A percentile compares a stretch with the other conserved stretches of the same genome.
phyloP scores from a whole-genome alignment of 2,797 vertebrate genomes.

The Clarias fuscus region DNA sequence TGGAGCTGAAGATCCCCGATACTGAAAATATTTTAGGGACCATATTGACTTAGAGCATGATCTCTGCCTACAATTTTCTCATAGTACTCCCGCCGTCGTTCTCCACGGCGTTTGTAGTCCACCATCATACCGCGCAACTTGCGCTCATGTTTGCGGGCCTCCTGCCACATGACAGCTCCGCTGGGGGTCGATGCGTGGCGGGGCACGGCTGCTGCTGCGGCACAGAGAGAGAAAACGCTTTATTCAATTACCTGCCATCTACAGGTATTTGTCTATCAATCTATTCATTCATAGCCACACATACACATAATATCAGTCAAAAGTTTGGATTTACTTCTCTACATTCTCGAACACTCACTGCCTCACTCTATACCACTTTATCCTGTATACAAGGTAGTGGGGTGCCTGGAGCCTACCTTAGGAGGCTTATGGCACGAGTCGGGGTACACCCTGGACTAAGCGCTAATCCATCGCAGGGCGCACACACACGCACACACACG shows the following conservation, averaged over 20 bases:
- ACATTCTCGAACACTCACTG: no score
- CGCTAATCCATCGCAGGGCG: no score
- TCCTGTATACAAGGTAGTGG: no score
- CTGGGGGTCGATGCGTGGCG: constrained; percentile 79
- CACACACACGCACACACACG: no score
- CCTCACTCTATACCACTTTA: no score
- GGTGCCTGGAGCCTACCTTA: no score
- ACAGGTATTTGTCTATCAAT: not conserved
- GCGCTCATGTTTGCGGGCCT: constrained; percentile 95
- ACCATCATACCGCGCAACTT: constrained; percentile 98
- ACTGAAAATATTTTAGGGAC: no score
- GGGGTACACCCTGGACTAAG: no score
- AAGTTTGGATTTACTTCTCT: no score
- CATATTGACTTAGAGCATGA: not conserved
- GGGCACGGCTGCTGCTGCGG: constrained; percentile 75
- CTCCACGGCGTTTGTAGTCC: constrained; percentile 92
- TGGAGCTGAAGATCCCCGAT: no score
- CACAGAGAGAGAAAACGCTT: not conserved
- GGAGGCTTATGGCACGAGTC: no score
- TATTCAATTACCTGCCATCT: not conserved
- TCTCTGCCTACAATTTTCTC: constrained; percentile 88
- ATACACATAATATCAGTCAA: no score
- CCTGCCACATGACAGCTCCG: constrained; percentile 93
- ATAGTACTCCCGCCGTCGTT: constrained; percentile 90
- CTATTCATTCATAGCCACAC: not conserved